Conservation (phyloP, 2,888 invertebrate species). For the Leucoma salicis region DNA sequence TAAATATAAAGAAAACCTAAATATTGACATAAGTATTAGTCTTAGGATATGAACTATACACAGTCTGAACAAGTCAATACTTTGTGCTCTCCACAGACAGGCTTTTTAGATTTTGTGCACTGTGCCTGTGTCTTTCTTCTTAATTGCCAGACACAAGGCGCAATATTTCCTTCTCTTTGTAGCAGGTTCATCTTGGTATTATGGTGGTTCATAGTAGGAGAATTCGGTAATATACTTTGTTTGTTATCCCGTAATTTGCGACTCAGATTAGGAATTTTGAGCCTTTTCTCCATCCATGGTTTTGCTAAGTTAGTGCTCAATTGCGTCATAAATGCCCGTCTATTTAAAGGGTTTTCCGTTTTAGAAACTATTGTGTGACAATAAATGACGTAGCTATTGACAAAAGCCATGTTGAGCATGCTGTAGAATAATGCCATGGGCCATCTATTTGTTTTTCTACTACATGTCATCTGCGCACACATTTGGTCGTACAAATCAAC, state of each 20-base stretch:
- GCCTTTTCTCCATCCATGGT: slow-evolving; percentile 7
- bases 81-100: slow-evolving; percentile 4
- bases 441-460: slow-evolving; percentile 29
- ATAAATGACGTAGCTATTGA: slow-evolving; percentile 23
- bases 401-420: slow-evolving; percentile 28
- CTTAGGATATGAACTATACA: no score
- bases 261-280: slow-evolving; percentile 2
- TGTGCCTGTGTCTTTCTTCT: background rate
- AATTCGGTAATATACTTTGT: background rate
- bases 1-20: no score
- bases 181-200: background rate
- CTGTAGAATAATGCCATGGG: slow-evolving; percentile 26
- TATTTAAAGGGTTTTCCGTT: slow-evolving; percentile 16
- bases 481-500: slow-evolving; percentile 30
- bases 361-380: slow-evolving; percentile 6
- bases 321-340: slow-evolving; percentile 6
- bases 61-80: background rate
- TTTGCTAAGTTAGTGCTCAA: background rate
- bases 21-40: no score
- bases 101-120: background rate
- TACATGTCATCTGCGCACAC: slow-evolving; percentile 25
- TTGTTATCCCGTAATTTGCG: background rate
- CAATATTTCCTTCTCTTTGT: background rate
- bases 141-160: background rate
- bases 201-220: background rate